Conservation (phyloP, 2,113 vertebrate genomes). For the Todiramphus chloris region DNA sequence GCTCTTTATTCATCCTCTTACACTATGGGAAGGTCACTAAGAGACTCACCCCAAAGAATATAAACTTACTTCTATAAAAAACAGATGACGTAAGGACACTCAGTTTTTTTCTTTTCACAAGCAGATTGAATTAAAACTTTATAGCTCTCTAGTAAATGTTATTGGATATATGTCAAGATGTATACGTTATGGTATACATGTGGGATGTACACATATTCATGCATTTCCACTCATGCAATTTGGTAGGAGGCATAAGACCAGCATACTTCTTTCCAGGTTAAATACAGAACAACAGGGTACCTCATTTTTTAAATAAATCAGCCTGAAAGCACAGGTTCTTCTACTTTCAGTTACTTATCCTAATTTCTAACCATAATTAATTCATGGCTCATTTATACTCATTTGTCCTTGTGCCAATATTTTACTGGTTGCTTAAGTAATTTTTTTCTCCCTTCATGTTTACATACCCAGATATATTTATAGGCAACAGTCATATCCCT, state of each 20-base stretch:
- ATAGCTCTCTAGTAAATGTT: not conserved
- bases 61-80: not conserved
- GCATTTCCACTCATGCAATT: not conserved
- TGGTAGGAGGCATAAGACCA: not conserved
- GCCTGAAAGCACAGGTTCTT: not conserved
- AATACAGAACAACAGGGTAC: not conserved
- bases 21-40: not conserved
- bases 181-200: not conserved
- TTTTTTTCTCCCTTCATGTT: conserved; percentile 25
- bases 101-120: not conserved
- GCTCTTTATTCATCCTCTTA: not conserved
- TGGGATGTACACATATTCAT: rapidly evolving
- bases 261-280: not conserved
- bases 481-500: not conserved
- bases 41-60: not conserved
- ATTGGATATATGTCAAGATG: rapidly evolving
- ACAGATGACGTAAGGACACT: not conserved
- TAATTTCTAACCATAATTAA: conserved; percentile 42
- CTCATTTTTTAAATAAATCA: not conserved
- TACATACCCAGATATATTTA: conserved; percentile 31
- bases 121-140: not conserved
- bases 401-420: conserved; percentile 52
- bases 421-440: conserved; percentile 14
- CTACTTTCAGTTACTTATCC: not conserved
- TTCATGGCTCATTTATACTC: conserved; percentile 4